Percentiles rank a stretch among this genome's conserved stretches.
These are phyloP conservation scores for Grammomys surdaster DNA, from an alignment of 2,113 vertebrate species.

Conservation along the genomic window DNA sequence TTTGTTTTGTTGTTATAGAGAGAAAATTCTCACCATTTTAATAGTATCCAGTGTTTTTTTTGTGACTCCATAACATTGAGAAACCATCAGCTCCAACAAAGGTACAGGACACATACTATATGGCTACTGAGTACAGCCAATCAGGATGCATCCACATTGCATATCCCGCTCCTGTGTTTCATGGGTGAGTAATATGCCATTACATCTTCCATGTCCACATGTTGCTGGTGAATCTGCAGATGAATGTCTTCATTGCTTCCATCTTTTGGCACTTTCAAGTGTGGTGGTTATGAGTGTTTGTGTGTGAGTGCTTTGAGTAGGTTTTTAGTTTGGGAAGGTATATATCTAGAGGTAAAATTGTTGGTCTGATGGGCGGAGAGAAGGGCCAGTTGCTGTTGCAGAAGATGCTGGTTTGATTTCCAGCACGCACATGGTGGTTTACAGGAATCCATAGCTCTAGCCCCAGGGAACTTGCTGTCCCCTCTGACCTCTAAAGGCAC, in stretches of 20 bases:
- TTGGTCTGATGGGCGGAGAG: not conserved
- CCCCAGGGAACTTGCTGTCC: not conserved
- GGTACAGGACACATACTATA: not conserved
- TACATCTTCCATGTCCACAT: not conserved
- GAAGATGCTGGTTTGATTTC: not conserved
- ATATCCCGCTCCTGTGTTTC: not conserved
- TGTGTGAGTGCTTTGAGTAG: not conserved
- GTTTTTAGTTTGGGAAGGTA: not conserved
- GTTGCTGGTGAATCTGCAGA: not conserved
- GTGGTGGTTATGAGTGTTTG: not conserved
- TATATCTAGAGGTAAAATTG: not conserved
- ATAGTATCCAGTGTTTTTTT: not conserved
- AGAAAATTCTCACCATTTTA: constrained; percentile 4
- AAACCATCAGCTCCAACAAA: not conserved
- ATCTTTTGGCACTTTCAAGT: constrained; percentile 4
- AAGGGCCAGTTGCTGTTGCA: not conserved
- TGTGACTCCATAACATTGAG: not conserved
- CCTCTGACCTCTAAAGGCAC: not conserved
- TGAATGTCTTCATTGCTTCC: not conserved
- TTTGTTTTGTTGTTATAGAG: not conserved
- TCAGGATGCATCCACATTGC: not conserved
- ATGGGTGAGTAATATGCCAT: not conserved
- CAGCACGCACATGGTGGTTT: not conserved
- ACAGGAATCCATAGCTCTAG: not conserved
- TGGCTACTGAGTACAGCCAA: no score